Evolutionary conservation across 2,888 invertebrate genomes (phyloP), one percentile per base, ranked within the genome.

Genomic region (Metalampra italica): DNA sequence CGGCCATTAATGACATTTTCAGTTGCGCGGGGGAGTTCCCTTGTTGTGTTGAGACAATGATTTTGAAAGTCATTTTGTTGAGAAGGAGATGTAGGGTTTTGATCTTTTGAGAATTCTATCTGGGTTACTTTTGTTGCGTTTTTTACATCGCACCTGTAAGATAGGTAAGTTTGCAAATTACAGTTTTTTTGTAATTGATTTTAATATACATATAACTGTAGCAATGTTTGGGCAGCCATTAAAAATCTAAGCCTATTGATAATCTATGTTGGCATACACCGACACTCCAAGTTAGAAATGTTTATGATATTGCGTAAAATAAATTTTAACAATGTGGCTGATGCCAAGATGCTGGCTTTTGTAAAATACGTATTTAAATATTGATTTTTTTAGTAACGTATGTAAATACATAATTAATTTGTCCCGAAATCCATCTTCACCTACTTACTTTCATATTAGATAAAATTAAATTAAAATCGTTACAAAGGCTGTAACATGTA

Each of bases 1-100:
- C 83, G 79, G 83, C 81, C 87, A 86, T 87, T 89, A 89, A 88
- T 88, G 86, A 88, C 85, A 86, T 88, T 88, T 86, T 86, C 87
- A 85, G 82, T 83, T 69, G 75, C 69, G 78, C 78, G 75, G 76
- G 73, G 62, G 65, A 60, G 54, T 13, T 54, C 72, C 68, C 76
- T 83, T 82, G 85, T 84, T 86, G 72, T 76, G 72, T 59, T 66
- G 68, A 75, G 75, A 87, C 88, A 87, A 88, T 86, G 76, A 76
- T 87, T 86, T 78, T 84, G 87, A 88, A 87, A 87, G 88, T 88
- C 88, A 88, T 81, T 85, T 83, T 75, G 76, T 71, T 68, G 71
- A 30, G 13, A 11, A 32, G 32, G 32, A 32, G 32, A 32, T 8
- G 32, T 32, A 32, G 7, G 32, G 30, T 30, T 32, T 36, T 22